Evolutionary conservation across 2,113 vertebrate species (phyloP).

Genomic region (Apeltes quadracus): DNA sequence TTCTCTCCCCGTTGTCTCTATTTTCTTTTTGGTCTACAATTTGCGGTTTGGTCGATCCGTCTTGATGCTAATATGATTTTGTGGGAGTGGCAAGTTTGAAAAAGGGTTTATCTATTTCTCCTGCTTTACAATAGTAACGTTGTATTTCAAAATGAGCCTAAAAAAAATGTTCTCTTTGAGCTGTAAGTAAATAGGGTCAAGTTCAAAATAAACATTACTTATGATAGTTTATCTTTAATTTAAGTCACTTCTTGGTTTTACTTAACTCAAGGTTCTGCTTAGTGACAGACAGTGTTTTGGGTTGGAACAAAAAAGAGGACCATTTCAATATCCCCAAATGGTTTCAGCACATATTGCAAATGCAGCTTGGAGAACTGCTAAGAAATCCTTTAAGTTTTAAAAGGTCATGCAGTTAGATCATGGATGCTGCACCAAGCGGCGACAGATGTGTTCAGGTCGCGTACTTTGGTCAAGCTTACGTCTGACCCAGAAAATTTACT

Average conservation of each 20-base stretch:
- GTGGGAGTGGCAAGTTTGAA: background rate
- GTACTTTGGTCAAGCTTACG: constrained; percentile 55
- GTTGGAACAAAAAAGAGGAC: constrained; percentile 20
- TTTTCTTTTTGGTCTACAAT: background rate
- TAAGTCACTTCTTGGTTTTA: constrained; percentile 24
- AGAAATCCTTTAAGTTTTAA: constrained; percentile 60
- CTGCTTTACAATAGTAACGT: background rate
- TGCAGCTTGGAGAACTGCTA: constrained; percentile 43
- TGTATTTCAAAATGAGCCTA: background rate
- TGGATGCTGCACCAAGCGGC: constrained; percentile 33
- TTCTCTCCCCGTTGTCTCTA: background rate
- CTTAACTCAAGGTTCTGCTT: constrained; percentile 36
- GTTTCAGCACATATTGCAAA: constrained; percentile 41
- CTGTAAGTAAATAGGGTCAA: background rate
- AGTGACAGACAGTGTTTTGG: constrained; percentile 41
- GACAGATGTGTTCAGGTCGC: constrained; percentile 74
- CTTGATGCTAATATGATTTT: background rate
- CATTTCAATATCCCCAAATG: constrained; percentile 26
- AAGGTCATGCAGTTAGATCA: constrained; percentile 65
- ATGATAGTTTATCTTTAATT: constrained; percentile 23
- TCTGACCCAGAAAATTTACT: constrained; percentile 69
- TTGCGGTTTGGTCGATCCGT: background rate
- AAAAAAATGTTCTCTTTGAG: background rate
- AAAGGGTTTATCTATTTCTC: background rate
- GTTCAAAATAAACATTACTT: constrained; percentile 16